Evolutionary conservation across 2,113 vertebrate species (phyloP).

Genomic region (Laterallus jamaicensis): DNA sequence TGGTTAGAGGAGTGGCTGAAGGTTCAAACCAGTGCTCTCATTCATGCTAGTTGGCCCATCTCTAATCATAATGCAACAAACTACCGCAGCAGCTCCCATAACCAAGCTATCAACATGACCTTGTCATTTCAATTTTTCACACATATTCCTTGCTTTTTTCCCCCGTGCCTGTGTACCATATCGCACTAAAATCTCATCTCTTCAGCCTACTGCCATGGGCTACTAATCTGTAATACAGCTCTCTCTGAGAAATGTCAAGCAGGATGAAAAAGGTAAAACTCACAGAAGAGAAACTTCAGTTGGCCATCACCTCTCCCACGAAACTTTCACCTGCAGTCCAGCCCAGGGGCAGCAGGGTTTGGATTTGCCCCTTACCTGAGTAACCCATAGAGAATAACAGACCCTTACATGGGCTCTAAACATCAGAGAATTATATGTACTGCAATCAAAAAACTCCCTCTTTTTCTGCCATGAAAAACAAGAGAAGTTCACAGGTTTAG

Average conservation of each 20-base stretch:
- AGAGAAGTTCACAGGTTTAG: background rate
- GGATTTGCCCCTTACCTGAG: background rate
- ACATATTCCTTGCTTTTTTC: background rate
- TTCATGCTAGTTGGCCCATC: background rate
- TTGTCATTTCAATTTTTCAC: constrained; percentile 60
- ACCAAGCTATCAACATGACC: constrained; percentile 31
- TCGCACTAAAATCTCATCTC: constrained; percentile 42
- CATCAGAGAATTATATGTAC: background rate
- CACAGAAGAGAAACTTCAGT: background rate
- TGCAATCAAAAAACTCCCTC: rapidly evolving
- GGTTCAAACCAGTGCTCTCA: background rate
- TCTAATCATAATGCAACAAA: constrained; percentile 34
- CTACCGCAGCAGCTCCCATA: background rate
- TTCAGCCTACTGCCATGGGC: constrained; percentile 10
- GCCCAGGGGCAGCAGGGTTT: background rate
- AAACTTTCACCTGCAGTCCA: background rate
- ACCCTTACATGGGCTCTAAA: background rate
- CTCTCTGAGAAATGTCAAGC: constrained; percentile 22
- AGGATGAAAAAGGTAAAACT: constrained; percentile 28
- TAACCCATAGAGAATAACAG: background rate
- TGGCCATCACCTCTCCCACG: background rate
- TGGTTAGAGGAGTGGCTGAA: background rate
- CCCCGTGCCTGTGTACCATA: background rate
- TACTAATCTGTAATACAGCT: constrained; percentile 28
- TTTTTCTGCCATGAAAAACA: background rate